These are phyloP conservation scores for Nycticebus coucang DNA, from an alignment of 2,113 vertebrate species.

Conservation along the genomic window DNA sequence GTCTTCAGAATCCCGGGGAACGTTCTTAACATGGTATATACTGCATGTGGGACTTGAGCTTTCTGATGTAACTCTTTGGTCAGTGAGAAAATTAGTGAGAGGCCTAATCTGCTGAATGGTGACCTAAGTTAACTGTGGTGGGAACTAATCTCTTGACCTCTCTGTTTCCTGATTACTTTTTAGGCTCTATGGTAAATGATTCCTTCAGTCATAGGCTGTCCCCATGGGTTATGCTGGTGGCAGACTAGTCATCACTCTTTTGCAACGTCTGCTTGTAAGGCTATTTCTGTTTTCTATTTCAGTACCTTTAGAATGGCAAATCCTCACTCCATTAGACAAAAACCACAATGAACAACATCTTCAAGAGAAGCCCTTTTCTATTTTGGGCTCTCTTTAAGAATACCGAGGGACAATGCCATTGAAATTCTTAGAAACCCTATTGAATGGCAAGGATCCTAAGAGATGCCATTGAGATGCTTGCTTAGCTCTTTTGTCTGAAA, in stretches of 20 bases:
- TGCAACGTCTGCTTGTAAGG: not conserved
- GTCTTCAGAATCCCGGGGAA: not conserved
- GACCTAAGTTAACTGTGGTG: not conserved
- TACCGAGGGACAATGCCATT: not conserved
- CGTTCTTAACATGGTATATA: not conserved
- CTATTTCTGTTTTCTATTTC: not conserved
- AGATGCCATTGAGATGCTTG: not conserved
- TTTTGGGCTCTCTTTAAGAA: not conserved
- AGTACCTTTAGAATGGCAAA: not conserved
- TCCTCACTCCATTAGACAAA: not conserved
- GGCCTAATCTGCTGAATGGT: not conserved
- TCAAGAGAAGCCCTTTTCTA: not conserved
- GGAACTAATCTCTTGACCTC: not conserved
- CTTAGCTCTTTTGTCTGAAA: not conserved
- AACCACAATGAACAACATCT: not conserved
- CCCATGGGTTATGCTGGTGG: not conserved
- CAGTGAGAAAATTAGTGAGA: not conserved
- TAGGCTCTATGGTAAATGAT: not conserved
- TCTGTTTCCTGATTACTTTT: not conserved
- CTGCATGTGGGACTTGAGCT: not conserved
- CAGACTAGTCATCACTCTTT: not conserved
- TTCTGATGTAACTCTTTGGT: not conserved
- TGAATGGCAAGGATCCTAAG: not conserved
- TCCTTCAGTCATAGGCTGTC: not conserved
- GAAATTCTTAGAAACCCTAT: not conserved